Evolutionary conservation across 2,113 vertebrate species (phyloP).

Genomic region (Nanorana parkeri): DNA sequence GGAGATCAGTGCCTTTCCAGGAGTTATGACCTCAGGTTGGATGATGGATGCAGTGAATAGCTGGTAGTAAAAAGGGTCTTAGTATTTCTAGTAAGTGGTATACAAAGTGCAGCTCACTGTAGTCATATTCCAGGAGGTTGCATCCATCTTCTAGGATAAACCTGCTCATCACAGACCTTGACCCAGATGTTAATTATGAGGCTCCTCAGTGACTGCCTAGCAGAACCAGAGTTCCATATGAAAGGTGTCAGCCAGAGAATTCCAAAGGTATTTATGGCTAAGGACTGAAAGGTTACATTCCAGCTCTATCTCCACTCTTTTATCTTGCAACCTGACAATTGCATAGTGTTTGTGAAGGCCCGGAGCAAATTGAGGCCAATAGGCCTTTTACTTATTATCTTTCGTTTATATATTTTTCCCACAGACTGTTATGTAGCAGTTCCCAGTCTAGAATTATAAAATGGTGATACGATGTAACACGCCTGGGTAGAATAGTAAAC

Average conservation of each 20-base stretch:
- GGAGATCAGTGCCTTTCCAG: neutral
- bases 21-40: neutral
- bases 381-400: conserved; percentile 10
- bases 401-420: conserved; percentile 29
- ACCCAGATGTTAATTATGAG: conserved; percentile 21
- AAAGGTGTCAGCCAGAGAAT: conserved; percentile 50
- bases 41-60: neutral
- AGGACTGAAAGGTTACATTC: conserved; percentile 56
- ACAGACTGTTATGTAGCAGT: neutral
- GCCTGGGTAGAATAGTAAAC: conserved; percentile 2
- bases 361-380: conserved; percentile 7
- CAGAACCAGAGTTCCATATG: conserved; percentile 27
- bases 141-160: conserved; percentile 18
- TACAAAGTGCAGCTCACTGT: neutral
- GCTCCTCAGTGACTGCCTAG: neutral
- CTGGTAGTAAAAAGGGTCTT: no score
- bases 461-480: neutral
- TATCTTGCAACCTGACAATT: conserved; percentile 48
- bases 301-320: conserved; percentile 53
- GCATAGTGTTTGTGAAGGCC: conserved; percentile 37
- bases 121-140: neutral
- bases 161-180: neutral
- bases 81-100: neutral
- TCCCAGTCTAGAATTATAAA: neutral
- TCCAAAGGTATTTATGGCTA: conserved; percentile 53